A percentile compares a stretch with the other conserved stretches of the same genome.
These are phyloP conservation scores for Apotomis turbidana DNA, from an alignment of 2,888 invertebrate genomes.

Conservation along the genomic window DNA sequence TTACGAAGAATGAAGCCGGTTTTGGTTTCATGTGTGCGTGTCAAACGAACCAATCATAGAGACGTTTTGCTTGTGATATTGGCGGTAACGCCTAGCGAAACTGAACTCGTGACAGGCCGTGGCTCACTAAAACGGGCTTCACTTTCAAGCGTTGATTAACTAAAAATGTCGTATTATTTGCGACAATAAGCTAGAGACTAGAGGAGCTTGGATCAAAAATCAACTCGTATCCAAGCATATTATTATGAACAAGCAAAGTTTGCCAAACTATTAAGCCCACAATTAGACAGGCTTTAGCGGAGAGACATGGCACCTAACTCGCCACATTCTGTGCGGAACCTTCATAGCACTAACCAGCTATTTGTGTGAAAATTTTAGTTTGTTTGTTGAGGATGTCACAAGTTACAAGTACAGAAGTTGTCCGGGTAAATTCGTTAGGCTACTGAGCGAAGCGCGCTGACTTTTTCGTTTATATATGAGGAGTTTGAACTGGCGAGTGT, in stretches of 20 bases:
- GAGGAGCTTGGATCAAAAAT: not conserved
- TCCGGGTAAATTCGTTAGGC: constrained; percentile 5
- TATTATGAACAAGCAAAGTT: not conserved
- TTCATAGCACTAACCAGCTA: not conserved
- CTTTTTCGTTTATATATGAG: not conserved
- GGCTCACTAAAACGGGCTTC: too few species aligned
- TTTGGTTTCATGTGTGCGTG: too few species aligned
- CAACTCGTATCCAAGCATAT: not conserved
- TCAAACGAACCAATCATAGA: too few species aligned
- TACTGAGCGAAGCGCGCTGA: not conserved
- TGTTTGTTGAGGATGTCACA: constrained; percentile 5
- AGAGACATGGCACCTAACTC: not conserved
- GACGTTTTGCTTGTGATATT: too few species aligned
- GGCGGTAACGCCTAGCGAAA: too few species aligned
- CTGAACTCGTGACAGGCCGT: too few species aligned
- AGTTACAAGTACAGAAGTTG: constrained; percentile 23
- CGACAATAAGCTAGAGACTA: too few species aligned
- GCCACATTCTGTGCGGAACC: constrained; percentile 10
- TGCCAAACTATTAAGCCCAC: not conserved
- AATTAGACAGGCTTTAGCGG: constrained; percentile 12
- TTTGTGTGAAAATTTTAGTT: constrained; percentile 1
- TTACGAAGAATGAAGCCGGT: too few species aligned
- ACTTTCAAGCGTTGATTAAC: too few species aligned
- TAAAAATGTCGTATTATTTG: too few species aligned
- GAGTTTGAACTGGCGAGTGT: not conserved